phyloP scores from a whole-genome alignment of 53 echinoderm and acorn worm genomes.

The Arbacia lixula region DNA sequence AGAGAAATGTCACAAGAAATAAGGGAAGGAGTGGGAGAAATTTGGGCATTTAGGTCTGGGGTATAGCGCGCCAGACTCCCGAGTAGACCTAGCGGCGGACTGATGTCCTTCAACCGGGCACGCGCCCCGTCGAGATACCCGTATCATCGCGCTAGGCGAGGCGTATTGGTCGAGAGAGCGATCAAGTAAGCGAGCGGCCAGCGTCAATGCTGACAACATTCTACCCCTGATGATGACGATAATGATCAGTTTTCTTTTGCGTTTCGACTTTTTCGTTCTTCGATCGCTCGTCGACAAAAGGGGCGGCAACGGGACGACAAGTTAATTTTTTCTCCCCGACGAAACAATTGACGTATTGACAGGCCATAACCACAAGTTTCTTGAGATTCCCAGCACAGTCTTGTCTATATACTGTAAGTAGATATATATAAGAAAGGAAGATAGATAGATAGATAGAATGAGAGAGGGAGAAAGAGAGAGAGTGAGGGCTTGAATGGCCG shows the following conservation, averaged over 20 bases:
- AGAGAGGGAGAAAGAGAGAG: neutral
- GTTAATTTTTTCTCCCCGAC: too few species aligned
- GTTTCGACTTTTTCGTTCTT: too few species aligned
- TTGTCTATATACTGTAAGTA: conserved; percentile 27
- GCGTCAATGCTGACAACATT: too few species aligned
- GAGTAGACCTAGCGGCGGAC: conserved; percentile 31
- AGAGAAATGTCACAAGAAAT: conserved; percentile 15
- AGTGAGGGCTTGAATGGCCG: neutral
- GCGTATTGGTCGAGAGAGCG: too few species aligned
- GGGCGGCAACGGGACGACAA: conserved; percentile 44
- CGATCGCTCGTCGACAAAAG: conserved; percentile 33
- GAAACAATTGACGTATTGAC: conserved; percentile 40
- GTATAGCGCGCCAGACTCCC: neutral
- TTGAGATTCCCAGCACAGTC: neutral
- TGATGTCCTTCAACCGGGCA: conserved; percentile 39
- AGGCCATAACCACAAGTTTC: conserved; percentile 18
- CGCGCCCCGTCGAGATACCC: conserved; percentile 22
- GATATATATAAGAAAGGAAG: neutral
- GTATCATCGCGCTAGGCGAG: conserved; percentile 38
- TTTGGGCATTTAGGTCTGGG: conserved; percentile 15
- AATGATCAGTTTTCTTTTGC: too few species aligned
- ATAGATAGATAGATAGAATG: neutral
- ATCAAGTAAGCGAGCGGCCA: too few species aligned
- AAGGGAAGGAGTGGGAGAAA: conserved; percentile 18
- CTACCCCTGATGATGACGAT: too few species aligned